phyloP scores from a whole-genome alignment of 2,113 vertebrate species.

The Micronycteris hirsuta region DNA sequence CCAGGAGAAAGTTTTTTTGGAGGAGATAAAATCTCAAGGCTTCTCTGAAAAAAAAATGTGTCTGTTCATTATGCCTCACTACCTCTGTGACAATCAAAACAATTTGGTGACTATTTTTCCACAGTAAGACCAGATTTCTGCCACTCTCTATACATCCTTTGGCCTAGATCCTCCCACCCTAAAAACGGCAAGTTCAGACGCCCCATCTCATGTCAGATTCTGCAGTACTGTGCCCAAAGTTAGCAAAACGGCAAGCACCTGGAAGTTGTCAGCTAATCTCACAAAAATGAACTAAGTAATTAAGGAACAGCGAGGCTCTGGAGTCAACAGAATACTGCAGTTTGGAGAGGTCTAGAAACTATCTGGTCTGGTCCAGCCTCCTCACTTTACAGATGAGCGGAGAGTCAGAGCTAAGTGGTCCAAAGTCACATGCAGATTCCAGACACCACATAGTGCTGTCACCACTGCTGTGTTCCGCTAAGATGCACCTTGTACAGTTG shows the following conservation, averaged over 20 bases:
- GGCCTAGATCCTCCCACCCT: neutral
- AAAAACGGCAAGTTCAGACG: neutral
- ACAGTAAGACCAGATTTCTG: neutral
- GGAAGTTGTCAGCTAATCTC: neutral
- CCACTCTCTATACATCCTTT: neutral
- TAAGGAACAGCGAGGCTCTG: neutral
- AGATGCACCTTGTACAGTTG: fast-evolving
- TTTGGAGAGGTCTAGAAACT: neutral
- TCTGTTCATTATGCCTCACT: neutral
- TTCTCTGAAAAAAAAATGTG: neutral
- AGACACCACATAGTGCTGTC: neutral
- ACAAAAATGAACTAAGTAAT: neutral
- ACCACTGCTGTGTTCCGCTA: neutral
- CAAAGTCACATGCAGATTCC: neutral
- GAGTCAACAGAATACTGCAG: neutral
- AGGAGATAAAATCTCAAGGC: neutral
- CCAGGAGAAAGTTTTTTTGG: neutral
- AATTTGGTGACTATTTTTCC: neutral
- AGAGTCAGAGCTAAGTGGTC: neutral
- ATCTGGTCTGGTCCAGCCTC: neutral
- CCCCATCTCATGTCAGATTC: neutral
- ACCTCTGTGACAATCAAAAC: neutral
- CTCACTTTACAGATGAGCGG: neutral
- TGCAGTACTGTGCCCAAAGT: neutral
- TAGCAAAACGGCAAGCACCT: neutral